A percentile compares a stretch with the other conserved stretches of the same genome.
phyloP scores from a whole-genome alignment of 2,888 invertebrate genomes.

The Argyresthia goedartella region DNA sequence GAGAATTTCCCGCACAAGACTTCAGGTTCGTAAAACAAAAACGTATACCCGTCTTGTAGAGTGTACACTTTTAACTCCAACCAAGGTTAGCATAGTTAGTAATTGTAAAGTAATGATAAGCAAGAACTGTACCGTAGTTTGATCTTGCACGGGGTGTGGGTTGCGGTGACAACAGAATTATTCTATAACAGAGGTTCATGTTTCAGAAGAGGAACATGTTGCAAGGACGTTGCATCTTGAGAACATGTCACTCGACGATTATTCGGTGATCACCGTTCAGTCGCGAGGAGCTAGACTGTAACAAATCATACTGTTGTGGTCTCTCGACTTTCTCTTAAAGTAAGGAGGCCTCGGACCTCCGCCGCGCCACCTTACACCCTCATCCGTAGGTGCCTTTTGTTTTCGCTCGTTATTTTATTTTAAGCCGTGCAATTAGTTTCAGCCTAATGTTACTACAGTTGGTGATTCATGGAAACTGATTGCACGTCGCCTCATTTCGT shows the following conservation, averaged over 20 bases:
- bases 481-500: too few species aligned
- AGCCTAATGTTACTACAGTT: too few species aligned
- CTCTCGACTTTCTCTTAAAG: slow-evolving; percentile 36
- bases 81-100: too few species aligned
- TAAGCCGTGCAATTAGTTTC: slow-evolving; percentile 1
- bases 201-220: slow-evolving; percentile 19
- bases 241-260: too few species aligned
- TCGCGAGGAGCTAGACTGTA: slow-evolving; percentile 63
- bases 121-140: slow-evolving; percentile 11
- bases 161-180: slow-evolving; percentile 33
- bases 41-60: too few species aligned
- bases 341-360: slow-evolving; percentile 56
- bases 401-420: slow-evolving; percentile 38
- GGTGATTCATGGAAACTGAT: too few species aligned
- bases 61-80: too few species aligned
- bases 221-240: too few species aligned
- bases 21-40: too few species aligned
- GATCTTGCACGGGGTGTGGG: slow-evolving; percentile 37
- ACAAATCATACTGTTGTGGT: slow-evolving; percentile 32
- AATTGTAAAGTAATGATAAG: too few species aligned
- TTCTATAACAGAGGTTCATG: slow-evolving; percentile 54
- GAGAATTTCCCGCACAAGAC: too few species aligned
- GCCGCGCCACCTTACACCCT: slow-evolving; percentile 53
- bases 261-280: slow-evolving; percentile 62
- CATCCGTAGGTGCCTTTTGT: slow-evolving; percentile 59